Conservation (phyloP, 2,113 vertebrate species). For the Athene noctua region DNA sequence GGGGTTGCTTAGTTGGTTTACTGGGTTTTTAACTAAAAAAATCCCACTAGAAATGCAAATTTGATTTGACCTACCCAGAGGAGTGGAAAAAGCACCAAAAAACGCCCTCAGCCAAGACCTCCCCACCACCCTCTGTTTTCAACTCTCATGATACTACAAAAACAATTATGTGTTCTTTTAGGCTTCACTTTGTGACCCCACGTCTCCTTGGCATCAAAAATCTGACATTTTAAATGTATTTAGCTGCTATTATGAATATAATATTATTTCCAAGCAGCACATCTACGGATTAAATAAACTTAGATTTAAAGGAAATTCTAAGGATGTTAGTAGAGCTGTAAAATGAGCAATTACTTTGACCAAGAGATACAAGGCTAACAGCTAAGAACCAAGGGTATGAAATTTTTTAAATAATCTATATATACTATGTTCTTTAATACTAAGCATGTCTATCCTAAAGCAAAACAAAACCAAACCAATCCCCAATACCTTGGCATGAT, state of each 20-base stretch:
- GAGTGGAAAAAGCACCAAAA: neutral
- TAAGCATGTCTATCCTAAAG: neutral
- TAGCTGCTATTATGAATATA: neutral
- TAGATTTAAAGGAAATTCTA: neutral
- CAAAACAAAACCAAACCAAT: neutral
- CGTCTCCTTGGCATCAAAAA: neutral
- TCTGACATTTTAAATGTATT: neutral
- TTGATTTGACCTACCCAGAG: neutral
- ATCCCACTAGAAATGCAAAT: neutral
- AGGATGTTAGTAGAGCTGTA: neutral
- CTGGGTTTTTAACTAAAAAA: neutral
- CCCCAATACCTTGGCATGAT: constrained; percentile 92
- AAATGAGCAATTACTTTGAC: neutral
- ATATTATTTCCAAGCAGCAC: neutral
- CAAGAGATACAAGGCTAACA: neutral
- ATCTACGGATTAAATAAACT: neutral
- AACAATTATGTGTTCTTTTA: neutral
- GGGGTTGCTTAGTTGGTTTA: neutral
- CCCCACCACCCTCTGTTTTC: neutral
- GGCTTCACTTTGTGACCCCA: neutral
- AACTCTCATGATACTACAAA: neutral
- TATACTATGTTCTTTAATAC: neutral
- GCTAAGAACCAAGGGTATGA: neutral
- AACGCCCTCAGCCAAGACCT: rapidly evolving
- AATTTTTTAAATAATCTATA: neutral